Conservation (phyloP, 2,113 vertebrate species). For the Thalassarche chlororhynchos region DNA sequence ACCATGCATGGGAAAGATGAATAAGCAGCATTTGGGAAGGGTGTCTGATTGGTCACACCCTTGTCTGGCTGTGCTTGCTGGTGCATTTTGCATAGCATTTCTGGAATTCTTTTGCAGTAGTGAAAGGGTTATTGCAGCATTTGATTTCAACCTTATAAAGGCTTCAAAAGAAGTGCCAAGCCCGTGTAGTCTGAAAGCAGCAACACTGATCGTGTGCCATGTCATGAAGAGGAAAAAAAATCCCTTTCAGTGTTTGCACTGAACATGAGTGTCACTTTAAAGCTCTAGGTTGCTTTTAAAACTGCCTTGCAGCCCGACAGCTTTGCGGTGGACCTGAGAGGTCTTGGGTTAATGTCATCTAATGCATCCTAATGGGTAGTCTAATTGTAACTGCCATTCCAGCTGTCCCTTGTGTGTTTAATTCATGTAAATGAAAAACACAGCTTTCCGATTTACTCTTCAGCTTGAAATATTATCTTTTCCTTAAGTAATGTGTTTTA, state of each 20-base stretch:
- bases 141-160: background rate
- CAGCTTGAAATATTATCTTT: conserved; percentile 49
- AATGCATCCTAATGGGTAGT: conserved; percentile 66
- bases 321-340: conserved; percentile 56
- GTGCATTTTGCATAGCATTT: background rate
- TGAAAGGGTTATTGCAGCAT: conserved; percentile 1
- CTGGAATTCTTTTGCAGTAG: background rate
- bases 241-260: background rate
- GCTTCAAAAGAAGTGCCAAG: conserved; percentile 17
- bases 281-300: conserved; percentile 29
- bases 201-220: background rate
- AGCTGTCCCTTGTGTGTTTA: conserved; percentile 60
- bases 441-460: conserved; percentile 46
- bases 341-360: conserved; percentile 71
- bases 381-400: conserved; percentile 68
- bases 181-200: background rate
- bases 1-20: background rate
- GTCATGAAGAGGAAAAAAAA: background rate
- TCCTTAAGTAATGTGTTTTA: conserved; percentile 45
- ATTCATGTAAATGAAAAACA: conserved; percentile 64
- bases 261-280: conserved; percentile 30
- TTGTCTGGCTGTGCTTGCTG: background rate
- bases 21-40: conserved; percentile 31
- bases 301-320: background rate
- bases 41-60: conserved; percentile 1